A percentile compares a stretch with the other conserved stretches of the same genome.
Evolutionary conservation across 2,797 vertebrate species (phyloP).

Genomic region (Hippopotamyrus pictus): DNA sequence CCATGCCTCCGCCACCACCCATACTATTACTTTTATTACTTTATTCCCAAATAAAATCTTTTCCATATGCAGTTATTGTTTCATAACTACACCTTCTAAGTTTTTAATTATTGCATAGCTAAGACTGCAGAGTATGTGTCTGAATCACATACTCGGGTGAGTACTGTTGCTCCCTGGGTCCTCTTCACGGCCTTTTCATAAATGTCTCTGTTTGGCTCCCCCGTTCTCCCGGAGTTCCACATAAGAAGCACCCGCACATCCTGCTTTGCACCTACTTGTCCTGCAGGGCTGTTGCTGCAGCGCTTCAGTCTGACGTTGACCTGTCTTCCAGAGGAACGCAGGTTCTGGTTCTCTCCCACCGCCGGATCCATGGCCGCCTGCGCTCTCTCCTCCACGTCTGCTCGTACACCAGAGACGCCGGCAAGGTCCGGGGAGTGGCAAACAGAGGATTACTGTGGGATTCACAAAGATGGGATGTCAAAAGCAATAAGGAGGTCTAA

Average conservation of each 20-base stretch:
- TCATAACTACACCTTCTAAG: not conserved
- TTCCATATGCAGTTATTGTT: not conserved
- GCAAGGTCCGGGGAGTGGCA: slow-evolving; percentile 23
- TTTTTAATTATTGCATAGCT: not conserved
- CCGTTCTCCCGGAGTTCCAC: not conserved
- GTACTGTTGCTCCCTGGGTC: not conserved
- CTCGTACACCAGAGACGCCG: slow-evolving; percentile 61
- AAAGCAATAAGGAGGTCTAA: too few relatives aligned
- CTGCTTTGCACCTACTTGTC: slow-evolving; percentile 45
- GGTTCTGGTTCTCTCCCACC: slow-evolving; percentile 66
- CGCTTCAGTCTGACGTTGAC: slow-evolving; percentile 62
- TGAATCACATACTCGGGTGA: not conserved
- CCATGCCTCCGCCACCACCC: not conserved
- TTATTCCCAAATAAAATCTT: not conserved
- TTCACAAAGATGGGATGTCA: not conserved
- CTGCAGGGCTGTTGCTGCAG: slow-evolving; percentile 56
- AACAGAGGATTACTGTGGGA: not conserved
- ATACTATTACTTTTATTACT: not conserved
- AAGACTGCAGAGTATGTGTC: not conserved
- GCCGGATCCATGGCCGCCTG: slow-evolving; percentile 65
- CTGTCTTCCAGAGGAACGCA: slow-evolving; percentile 82
- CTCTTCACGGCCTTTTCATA: not conserved
- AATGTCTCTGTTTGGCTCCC: not conserved
- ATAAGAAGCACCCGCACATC: not conserved
- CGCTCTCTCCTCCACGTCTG: slow-evolving; percentile 75